Base-by-base conservation (phyloP, 37 sponge, comb jelly and placozoan species). In the Eunapius fragilis region DNA sequence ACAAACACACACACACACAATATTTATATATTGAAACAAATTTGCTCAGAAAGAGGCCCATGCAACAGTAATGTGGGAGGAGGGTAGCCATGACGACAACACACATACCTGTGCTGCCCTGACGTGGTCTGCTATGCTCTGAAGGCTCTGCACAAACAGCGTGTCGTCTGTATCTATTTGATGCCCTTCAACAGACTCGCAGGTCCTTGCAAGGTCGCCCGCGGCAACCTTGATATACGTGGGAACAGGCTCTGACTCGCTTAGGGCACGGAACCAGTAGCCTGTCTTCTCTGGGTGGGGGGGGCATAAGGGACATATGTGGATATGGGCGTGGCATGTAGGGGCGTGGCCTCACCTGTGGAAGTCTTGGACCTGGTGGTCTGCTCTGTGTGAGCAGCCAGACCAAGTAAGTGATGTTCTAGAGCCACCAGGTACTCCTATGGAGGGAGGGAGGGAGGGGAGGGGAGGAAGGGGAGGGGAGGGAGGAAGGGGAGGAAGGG, bases 161-260 rank as follows among this genome's bases (percentile, higher is more conserved):
- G 75, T 48, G 27, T 95, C 90, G 22, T 89, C 95, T 0, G 74
- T 73, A 76, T 92, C 92, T 25, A 71, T 75, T 37, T 89, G 82
- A 2, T 79, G 72, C 11, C 77, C 36, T 69, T 93, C 91, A 74
- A 90, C 79, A 32, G 78, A 79, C 26, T 87, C 94, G 85, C 91
- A 90, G 27, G 85, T 87, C 12, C 91, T 84, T 14, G 87, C 70
- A 27, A 93, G 88, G 28, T 87, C 83, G 41, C 47, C 22, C 0
- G 90, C 35, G 4, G 94, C 90, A 26, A 35, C 73, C 88, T 87
- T 93, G 50, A 93, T 68, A 72, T 93, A 93, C 27, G 94, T 93
- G 30, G 84, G 70, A 14, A 19, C 47, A 2, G 85, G 85, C 78
- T 93, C 94, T 2, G 79, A 38, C 23, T 87, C 82, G 58, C 87